phyloP scores from a whole-genome alignment of 92 coral and sea anemone species.

The Zoanthus sociatus region DNA sequence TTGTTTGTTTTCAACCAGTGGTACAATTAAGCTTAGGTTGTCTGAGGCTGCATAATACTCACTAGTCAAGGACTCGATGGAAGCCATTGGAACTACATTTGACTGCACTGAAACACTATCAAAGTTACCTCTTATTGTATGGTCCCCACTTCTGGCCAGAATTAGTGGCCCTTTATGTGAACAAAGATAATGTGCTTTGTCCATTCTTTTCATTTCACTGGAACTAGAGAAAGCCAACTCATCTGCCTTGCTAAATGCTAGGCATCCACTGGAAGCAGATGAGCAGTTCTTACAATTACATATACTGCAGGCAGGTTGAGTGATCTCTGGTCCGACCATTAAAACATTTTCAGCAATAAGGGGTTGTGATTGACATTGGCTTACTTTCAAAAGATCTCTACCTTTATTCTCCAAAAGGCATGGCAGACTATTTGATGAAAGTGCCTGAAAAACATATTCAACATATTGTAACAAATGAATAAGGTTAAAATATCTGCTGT shows the following conservation, averaged over 20 bases:
- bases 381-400: neutral
- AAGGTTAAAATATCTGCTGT: no score
- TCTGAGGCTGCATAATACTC: neutral
- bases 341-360: slow-evolving; percentile 20
- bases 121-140: neutral
- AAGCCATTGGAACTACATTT: slow-evolving; percentile 37
- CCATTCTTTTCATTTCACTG: slow-evolving; percentile 21
- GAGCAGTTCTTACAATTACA: neutral
- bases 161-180: slow-evolving; percentile 66
- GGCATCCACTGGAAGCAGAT: slow-evolving; percentile 17
- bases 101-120: neutral
- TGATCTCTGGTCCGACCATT: neutral
- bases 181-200: slow-evolving; percentile 60
- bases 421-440: slow-evolving; percentile 26
- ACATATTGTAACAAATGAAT: no score
- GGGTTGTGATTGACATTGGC: neutral
- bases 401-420: slow-evolving; percentile 18
- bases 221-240: neutral
- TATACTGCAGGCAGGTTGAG: neutral
- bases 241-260: neutral
- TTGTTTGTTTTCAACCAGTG: neutral
- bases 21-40: slow-evolving; percentile 1
- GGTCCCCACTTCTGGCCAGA: neutral
- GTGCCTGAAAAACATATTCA: neutral
- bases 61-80: slow-evolving; percentile 26